These are phyloP conservation scores for Agelastica alni DNA, from an alignment of 2,888 invertebrate species.

Conservation along the genomic window DNA sequence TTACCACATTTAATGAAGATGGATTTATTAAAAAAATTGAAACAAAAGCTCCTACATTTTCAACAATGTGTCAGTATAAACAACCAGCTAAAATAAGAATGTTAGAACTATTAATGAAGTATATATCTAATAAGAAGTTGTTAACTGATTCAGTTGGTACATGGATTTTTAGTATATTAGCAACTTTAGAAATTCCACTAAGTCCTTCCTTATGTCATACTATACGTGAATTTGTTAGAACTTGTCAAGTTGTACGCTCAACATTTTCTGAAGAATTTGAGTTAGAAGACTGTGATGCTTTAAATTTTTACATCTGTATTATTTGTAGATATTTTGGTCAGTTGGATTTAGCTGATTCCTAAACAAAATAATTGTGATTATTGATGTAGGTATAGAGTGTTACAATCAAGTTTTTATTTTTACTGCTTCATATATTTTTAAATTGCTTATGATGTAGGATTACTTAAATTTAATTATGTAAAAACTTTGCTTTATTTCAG, in stretches of 20 bases:
- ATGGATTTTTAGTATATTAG: conserved; percentile 68
- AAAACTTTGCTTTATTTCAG: no score
- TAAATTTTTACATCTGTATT: conserved; percentile 77
- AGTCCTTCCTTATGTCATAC: conserved; percentile 64
- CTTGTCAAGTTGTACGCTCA: conserved; percentile 56
- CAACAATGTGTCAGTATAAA: conserved; percentile 39
- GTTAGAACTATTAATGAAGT: conserved; percentile 42
- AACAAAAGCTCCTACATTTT: conserved; percentile 40
- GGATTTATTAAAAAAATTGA: conserved; percentile 35
- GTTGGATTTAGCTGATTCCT: conserved; percentile 72
- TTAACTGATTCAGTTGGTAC: conserved; percentile 57
- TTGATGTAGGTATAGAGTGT: no score
- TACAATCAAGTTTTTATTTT: no score
- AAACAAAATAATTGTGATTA: conserved; percentile 4
- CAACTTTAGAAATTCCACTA: conserved; percentile 64
- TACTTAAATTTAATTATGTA: no score
- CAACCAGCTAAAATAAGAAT: conserved; percentile 45
- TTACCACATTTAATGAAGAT: conserved; percentile 30
- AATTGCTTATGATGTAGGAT: no score
- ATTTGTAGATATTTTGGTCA: conserved; percentile 76
- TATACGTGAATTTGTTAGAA: conserved; percentile 63
- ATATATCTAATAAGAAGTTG: conserved; percentile 32
- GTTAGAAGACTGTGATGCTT: conserved; percentile 57
- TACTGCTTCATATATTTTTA: no score
- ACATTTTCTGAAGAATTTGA: conserved; percentile 50